Evolutionary conservation across 1,140 invertebrate species (phyloP), one percentile per base, ranked within the genome.

Genomic region (Agrypnia vestita): DNA sequence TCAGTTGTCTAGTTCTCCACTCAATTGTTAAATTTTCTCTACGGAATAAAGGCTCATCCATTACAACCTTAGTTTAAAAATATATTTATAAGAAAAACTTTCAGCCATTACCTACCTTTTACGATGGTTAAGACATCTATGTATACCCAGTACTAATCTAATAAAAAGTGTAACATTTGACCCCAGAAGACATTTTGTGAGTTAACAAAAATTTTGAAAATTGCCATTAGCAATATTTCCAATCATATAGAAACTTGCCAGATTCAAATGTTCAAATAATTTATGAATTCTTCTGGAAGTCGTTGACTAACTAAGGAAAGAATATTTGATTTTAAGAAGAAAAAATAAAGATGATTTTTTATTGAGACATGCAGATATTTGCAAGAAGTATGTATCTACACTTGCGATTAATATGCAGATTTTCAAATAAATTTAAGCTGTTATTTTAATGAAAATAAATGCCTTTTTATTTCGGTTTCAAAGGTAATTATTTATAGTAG

Each of bases 71-170:
- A 13, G 53, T 55, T 55, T 17, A 55, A 61, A 11, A 49, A 47
- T 17, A 46, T n/a, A n/a, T 46, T 47, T 21, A 49, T 71, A 51
- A 71, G 25, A 51, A 49, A 71, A 71, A 51, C 47, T 19, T n/a
- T 71, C 46, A 71, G 47, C 46, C 67, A 35, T 71, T 71, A 78
- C 76, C 76, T 78, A 78, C 76, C 76, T 78, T 78, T 71, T 15
- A 78, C 67, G 62, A 46, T 71, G 76, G 13, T 7, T 47, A 71
- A 51, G 49, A 56, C 62, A 35, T 71, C 76, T 78, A 78, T 71
- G 51, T 25, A 72, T 78, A 72, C 76, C 76, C 76, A 72, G 47
- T 17, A 71, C 61, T 47, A 46, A 59, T 51, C 53, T 72, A 78
- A 43, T 71, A 25, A 71, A 25, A 21, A 12, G 19, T 21, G 67